A percentile compares a stretch with the other conserved stretches of the same genome.
These are phyloP conservation scores for Lepidochitona cinerea DNA, from an alignment of 2,888 invertebrate genomes.

Conservation along the genomic window DNA sequence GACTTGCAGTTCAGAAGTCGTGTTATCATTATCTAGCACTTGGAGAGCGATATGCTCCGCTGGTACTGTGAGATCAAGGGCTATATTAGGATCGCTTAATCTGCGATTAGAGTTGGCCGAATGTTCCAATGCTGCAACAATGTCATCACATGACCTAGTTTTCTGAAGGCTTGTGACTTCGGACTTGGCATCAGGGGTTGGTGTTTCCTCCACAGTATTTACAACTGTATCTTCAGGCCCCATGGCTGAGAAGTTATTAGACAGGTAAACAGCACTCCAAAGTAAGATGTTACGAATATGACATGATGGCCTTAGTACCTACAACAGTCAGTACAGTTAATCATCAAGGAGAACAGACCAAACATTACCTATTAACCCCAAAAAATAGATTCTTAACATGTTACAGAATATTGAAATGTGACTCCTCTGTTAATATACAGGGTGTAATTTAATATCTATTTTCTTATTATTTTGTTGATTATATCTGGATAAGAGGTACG, in stretches of 20 bases:
- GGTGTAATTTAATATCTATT: too few relatives aligned
- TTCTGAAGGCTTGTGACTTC: conserved; percentile 72
- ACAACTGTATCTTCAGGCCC: conserved; percentile 21
- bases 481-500: too few relatives aligned
- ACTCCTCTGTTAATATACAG: too few relatives aligned
- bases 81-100: conserved; percentile 87
- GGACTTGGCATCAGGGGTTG: conserved; percentile 30
- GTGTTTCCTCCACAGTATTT: conserved; percentile 41
- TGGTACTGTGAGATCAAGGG: conserved; percentile 37
- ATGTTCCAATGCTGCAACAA: conserved; percentile 75
- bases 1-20: not conserved
- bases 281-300: conserved; percentile 86
- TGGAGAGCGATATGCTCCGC: not conserved
- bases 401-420: too few relatives aligned
- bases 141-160: conserved; percentile 88
- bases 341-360: too few relatives aligned
- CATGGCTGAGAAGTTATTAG: conserved; percentile 67
- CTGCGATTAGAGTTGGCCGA: conserved; percentile 77
- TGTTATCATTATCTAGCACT: not conserved
- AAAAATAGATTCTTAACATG: too few relatives aligned
- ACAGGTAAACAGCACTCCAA: conserved; percentile 90
- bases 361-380: not conserved
- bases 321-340: too few relatives aligned
- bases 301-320: conserved; percentile 90
- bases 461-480: too few relatives aligned